Evolutionary conservation across 2,888 invertebrate genomes (phyloP).

Genomic region (Tholera decimalis): DNA sequence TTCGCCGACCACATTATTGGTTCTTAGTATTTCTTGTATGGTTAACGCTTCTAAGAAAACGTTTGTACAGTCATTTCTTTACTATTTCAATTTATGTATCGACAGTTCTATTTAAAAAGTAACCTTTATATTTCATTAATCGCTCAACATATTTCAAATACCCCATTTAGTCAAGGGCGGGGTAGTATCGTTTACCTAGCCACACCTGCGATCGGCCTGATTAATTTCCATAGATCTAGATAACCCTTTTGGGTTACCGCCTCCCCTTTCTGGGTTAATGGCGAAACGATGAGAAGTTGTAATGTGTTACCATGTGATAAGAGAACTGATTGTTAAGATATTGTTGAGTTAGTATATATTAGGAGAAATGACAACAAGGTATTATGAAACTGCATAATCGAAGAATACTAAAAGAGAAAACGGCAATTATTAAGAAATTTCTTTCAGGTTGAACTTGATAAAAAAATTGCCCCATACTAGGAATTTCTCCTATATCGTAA

Average conservation of each 20-base stretch:
- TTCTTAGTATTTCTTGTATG: too few species aligned
- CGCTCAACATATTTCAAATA: slow-evolving; percentile 13
- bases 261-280: slow-evolving; percentile 58
- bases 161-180: slow-evolving; percentile 4
- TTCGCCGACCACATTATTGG: too few species aligned
- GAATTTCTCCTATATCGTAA: too few species aligned
- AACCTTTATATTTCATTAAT: background rate
- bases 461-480: too few species aligned
- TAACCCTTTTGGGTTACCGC: slow-evolving; percentile 47
- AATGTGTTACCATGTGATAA: slow-evolving; percentile 3
- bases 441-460: too few species aligned
- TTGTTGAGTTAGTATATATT: background rate
- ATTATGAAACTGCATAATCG: background rate
- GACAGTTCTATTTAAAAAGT: background rate
- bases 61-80: too few species aligned
- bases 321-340: background rate
- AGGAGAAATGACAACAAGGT: too few species aligned
- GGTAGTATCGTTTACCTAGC: slow-evolving; percentile 58
- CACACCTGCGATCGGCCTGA: slow-evolving; percentile 68
- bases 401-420: background rate
- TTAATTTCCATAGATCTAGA: slow-evolving; percentile 53
- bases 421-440: too few species aligned
- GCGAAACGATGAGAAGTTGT: slow-evolving; percentile 29
- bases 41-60: too few species aligned
- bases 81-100: too few species aligned